These are phyloP conservation scores for Pachymerium ferrugineum DNA, from an alignment of 2,888 invertebrate species.

Conservation along the genomic window DNA sequence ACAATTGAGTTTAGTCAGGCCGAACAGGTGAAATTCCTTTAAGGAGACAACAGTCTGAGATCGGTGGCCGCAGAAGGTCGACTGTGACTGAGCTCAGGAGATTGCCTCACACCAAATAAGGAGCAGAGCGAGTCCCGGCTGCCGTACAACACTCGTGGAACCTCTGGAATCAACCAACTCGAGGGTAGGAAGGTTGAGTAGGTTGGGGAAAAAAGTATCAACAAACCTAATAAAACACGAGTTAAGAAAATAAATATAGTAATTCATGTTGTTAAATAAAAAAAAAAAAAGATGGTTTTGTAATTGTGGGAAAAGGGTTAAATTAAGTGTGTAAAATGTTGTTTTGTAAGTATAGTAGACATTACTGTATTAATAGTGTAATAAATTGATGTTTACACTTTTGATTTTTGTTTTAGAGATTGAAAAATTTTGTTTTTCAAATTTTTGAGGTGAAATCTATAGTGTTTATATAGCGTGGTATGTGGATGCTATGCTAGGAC, in stretches of 20 bases:
- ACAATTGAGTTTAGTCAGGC: constrained; percentile 19
- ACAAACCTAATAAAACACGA: neutral
- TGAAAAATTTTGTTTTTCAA: neutral
- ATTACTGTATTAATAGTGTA: too few relatives aligned
- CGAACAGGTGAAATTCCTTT: constrained; percentile 27
- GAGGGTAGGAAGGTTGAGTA: neutral
- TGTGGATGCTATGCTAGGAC: neutral
- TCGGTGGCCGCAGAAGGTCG: constrained; percentile 27
- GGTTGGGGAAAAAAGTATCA: neutral
- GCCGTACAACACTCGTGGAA: constrained; percentile 3
- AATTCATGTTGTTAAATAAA: neutral
- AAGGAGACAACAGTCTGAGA: constrained; percentile 25
- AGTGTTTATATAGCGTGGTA: neutral
- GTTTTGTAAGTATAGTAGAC: too few relatives aligned
- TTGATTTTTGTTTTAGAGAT: neutral
- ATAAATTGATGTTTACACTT: neutral
- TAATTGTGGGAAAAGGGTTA: neutral
- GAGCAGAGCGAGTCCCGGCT: constrained; percentile 21
- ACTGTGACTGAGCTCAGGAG: constrained; percentile 20
- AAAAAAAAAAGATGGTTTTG: neutral
- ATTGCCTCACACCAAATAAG: constrained; percentile 27
- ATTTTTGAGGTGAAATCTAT: neutral
- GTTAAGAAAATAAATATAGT: neutral
- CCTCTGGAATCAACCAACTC: constrained; percentile 14
- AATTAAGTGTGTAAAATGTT: too few relatives aligned